Evolutionary conservation across 2,113 vertebrate species (phyloP).

Genomic region (Cyphomyrus plagiostoma): DNA sequence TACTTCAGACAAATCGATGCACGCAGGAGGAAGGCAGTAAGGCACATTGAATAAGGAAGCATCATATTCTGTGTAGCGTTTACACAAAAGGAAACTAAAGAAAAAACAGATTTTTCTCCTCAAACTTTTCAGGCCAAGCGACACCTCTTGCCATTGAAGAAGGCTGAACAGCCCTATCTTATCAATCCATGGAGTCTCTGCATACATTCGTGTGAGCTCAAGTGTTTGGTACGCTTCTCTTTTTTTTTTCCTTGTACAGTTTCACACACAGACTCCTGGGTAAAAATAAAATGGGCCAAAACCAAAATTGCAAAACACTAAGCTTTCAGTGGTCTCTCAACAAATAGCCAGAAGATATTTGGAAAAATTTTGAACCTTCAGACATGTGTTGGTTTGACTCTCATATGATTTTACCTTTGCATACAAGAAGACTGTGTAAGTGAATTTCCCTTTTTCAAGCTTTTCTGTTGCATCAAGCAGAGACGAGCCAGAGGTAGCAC

Average conservation of each 20-base stretch:
- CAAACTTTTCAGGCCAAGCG: conserved; percentile 46
- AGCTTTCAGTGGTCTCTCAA: not conserved
- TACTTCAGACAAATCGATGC: conserved; percentile 74
- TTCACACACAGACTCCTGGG: not conserved
- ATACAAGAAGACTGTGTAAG: not conserved
- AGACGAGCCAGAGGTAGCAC: not conserved
- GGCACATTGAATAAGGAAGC: not conserved
- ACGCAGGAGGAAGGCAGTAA: conserved; percentile 58
- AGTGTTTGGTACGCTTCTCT: conserved; percentile 49
- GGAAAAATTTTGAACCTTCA: not conserved
- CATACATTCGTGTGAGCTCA: conserved; percentile 53
- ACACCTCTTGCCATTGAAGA: conserved; percentile 62
- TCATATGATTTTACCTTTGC: not conserved
- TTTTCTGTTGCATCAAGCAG: not conserved
- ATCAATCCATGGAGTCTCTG: conserved; percentile 53
- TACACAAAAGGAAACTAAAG: not conserved
- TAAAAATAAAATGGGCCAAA: not conserved
- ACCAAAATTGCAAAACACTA: not conserved
- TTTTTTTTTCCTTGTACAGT: not conserved
- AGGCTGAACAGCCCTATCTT: conserved; percentile 34
- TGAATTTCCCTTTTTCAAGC: not conserved
- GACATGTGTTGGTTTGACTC: not conserved
- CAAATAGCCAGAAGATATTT: not conserved
- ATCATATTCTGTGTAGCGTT: not conserved
- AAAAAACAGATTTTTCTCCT: not conserved